These are phyloP conservation scores for Urocitellus parryii DNA, from an alignment of 2,113 vertebrate species.

Conservation along the genomic window DNA sequence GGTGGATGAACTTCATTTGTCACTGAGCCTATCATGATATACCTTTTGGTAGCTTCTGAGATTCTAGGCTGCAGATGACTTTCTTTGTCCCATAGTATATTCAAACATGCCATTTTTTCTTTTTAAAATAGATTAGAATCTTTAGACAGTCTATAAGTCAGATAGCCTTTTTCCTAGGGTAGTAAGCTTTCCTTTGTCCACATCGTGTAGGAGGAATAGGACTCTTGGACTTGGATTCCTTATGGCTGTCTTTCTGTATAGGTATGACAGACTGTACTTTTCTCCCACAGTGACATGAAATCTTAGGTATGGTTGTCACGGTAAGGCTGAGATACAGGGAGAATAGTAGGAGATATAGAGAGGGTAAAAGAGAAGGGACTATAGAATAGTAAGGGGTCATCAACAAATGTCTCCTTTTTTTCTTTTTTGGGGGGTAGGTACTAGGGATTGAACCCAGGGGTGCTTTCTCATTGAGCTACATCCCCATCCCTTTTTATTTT, in stretches of 20 bases:
- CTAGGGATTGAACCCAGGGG: too few species aligned
- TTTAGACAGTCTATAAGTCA: conserved; percentile 19
- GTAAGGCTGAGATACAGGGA: background rate
- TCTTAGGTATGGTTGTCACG: background rate
- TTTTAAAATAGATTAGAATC: background rate
- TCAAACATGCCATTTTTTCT: background rate
- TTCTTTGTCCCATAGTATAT: background rate
- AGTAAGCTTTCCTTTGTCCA: conserved; percentile 47
- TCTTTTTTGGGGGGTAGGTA: too few species aligned
- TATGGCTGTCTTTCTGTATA: background rate
- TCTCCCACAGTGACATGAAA: background rate
- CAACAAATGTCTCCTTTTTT: background rate
- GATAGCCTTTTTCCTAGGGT: background rate
- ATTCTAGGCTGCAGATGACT: background rate
- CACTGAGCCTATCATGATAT: background rate
- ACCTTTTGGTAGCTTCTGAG: conserved; percentile 18
- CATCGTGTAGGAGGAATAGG: background rate
- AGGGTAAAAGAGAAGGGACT: background rate
- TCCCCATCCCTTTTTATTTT: too few species aligned
- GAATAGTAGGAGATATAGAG: background rate
- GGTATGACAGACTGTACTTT: background rate
- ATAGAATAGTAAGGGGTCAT: background rate
- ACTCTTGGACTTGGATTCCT: background rate
- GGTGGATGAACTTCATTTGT: background rate
- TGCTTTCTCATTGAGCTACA: too few species aligned